These are phyloP conservation scores for Microcebus lehilahytsara DNA, from an alignment of 2,113 vertebrate genomes.

Conservation along the genomic window DNA sequence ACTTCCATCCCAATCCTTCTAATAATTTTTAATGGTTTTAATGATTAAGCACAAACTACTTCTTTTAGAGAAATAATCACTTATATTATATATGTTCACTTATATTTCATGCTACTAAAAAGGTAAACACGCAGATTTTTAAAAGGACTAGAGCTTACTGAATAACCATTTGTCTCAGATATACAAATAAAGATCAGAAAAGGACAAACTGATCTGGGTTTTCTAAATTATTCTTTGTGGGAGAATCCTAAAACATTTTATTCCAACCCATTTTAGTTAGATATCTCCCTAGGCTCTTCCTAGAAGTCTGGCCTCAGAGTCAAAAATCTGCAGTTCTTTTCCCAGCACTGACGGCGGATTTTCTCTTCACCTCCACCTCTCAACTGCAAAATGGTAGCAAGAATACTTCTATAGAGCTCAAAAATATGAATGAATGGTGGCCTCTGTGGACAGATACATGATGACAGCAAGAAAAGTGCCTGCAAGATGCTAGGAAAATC, in stretches of 20 bases:
- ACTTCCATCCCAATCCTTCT: background rate
- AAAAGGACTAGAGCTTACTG: background rate
- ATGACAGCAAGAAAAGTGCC: background rate
- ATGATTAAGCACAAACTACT: background rate
- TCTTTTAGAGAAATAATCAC: slow-evolving; percentile 17
- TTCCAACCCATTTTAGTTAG: background rate
- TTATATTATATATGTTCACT: background rate
- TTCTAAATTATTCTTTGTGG: background rate
- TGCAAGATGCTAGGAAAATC: background rate
- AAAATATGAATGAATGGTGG: background rate
- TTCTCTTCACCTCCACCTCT: background rate
- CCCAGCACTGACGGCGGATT: background rate
- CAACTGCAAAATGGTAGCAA: background rate
- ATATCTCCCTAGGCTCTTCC: background rate
- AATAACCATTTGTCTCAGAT: background rate
- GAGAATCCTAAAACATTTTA: background rate
- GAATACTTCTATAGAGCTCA: background rate
- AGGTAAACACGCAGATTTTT: background rate
- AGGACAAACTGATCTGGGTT: background rate
- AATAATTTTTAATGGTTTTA: background rate
- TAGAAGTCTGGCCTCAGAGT: background rate
- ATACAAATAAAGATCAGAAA: slow-evolving; percentile 3
- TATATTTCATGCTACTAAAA: background rate
- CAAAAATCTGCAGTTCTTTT: background rate
- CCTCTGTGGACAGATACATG: background rate